A percentile compares a stretch with the other conserved stretches of the same genome.
Evolutionary conservation across 2,888 invertebrate genomes (phyloP).

Genomic region (Schrankia costaestrigalis): DNA sequence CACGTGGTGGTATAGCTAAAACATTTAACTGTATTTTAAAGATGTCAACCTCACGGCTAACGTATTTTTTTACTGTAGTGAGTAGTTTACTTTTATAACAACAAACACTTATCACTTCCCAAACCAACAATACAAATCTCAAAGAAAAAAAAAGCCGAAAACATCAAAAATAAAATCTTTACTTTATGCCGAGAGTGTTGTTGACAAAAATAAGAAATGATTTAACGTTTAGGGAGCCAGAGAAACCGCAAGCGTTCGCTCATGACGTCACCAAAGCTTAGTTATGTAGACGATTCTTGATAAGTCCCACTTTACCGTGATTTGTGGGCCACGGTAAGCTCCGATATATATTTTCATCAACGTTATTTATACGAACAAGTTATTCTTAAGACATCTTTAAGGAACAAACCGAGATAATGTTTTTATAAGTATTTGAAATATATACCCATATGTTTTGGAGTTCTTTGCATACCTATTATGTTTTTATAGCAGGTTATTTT

Average conservation of each 20-base stretch:
- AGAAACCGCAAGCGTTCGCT: constrained; percentile 23
- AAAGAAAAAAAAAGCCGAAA: no score
- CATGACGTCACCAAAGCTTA: constrained; percentile 33
- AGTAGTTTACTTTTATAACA: no score
- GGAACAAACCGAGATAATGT: constrained; percentile 49
- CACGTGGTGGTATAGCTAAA: no score
- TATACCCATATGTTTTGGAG: background rate
- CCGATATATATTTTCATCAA: constrained; percentile 59
- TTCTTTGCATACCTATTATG: no score
- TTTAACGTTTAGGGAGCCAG: constrained; percentile 17
- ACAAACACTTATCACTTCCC: no score
- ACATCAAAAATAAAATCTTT: no score
- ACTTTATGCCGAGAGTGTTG: constrained; percentile 12
- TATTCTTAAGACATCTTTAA: constrained; percentile 61
- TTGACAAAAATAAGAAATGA: constrained; percentile 32
- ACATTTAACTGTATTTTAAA: no score
- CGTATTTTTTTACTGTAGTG: no score
- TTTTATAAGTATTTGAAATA: constrained; percentile 52
- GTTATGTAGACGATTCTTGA: constrained; percentile 41
- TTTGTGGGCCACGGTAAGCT: constrained; percentile 54
- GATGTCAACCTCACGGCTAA: no score
- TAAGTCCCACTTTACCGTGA: constrained; percentile 53
- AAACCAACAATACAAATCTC: no score
- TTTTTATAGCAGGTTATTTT: no score
- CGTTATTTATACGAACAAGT: constrained; percentile 60